Conservation (phyloP, 2,113 vertebrate genomes). For the Xenus cinereus region DNA sequence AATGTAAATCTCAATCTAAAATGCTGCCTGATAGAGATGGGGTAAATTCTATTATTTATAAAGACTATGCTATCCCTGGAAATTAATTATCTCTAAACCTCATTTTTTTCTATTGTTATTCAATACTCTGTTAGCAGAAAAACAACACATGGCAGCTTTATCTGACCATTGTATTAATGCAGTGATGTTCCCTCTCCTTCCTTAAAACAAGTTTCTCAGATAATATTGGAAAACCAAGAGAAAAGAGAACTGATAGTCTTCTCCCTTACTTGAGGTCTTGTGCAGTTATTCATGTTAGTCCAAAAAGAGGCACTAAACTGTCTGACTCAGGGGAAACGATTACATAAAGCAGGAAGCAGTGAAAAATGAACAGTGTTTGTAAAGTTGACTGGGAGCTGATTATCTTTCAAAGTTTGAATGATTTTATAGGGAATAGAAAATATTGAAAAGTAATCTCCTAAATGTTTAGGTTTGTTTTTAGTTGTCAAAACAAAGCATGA, state of each 20-base stretch:
- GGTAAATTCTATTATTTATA: constrained; percentile 41
- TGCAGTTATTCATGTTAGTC: background rate
- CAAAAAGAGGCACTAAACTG: background rate
- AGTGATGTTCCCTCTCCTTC: background rate
- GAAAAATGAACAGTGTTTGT: background rate
- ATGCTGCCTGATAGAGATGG: background rate
- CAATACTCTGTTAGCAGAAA: background rate
- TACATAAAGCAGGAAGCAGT: background rate
- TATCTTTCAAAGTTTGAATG: background rate
- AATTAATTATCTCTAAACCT: background rate
- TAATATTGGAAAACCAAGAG: background rate
- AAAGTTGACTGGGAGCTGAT: background rate
- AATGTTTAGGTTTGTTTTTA: background rate
- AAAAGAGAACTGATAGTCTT: background rate
- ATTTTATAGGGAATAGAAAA: background rate
- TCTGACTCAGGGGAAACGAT: background rate
- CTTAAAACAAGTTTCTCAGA: background rate
- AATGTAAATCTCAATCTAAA: constrained; percentile 29
- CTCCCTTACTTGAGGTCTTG: background rate
- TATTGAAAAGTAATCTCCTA: background rate
- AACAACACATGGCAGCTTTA: background rate
- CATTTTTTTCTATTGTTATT: background rate
- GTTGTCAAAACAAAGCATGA: background rate
- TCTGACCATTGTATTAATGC: background rate
- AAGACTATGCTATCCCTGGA: background rate